These are phyloP conservation scores for Hesperia comma DNA, from an alignment of 2,888 invertebrate species.

Conservation along the genomic window DNA sequence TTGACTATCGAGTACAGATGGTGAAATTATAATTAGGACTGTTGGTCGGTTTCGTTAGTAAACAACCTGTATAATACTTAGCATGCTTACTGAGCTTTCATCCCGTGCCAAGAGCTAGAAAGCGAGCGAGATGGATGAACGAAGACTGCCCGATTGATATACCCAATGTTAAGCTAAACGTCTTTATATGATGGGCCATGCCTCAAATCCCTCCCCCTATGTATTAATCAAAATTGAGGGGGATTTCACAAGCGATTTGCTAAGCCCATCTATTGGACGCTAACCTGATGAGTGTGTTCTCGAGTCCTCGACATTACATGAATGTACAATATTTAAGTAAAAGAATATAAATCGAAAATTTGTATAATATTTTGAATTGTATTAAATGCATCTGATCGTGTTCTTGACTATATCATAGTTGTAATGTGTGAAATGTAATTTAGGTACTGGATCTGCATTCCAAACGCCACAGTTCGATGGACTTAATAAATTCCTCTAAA, in stretches of 20 bases:
- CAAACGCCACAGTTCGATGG: slow-evolving; percentile 80
- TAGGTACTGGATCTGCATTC: slow-evolving; percentile 79
- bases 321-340: slow-evolving; percentile 19
- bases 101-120: slow-evolving; percentile 42
- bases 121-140: slow-evolving; percentile 27
- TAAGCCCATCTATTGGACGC: slow-evolving; percentile 8
- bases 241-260: not conserved
- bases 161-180: slow-evolving; percentile 7
- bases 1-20: not conserved
- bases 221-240: not conserved
- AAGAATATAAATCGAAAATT: slow-evolving; percentile 44
- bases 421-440: slow-evolving; percentile 64
- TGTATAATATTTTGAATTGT: slow-evolving; percentile 46
- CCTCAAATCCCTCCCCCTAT: not conserved
- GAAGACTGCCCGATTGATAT: slow-evolving; percentile 23
- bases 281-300: slow-evolving; percentile 5
- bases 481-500: slow-evolving; percentile 66
- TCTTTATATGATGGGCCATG: not conserved
- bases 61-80: slow-evolving; percentile 44
- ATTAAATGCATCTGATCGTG: slow-evolving; percentile 42
- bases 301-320: slow-evolving; percentile 17
- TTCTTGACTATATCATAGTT: slow-evolving; percentile 58
- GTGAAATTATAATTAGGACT: not conserved
- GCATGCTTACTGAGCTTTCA: slow-evolving; percentile 66
- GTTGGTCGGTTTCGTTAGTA: not conserved